phyloP scores from a whole-genome alignment of 2,888 invertebrate genomes.

The Parnassius apollo region DNA sequence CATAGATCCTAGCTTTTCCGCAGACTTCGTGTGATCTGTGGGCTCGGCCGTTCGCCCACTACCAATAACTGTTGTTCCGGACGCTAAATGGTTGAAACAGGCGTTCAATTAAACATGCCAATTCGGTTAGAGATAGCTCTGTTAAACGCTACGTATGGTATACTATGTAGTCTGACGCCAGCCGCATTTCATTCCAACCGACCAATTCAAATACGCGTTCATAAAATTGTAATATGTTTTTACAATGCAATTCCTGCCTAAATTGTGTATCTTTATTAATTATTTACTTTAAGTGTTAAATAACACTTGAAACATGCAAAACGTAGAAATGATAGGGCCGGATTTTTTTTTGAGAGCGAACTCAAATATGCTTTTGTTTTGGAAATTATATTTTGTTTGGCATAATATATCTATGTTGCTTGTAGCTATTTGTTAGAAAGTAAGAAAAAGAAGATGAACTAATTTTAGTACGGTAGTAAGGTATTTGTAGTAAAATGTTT shows the following conservation, averaged over 20 bases:
- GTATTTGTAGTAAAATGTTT: no score
- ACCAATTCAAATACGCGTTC: constrained; percentile 31
- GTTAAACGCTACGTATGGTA: constrained; percentile 50
- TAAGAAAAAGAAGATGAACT: no score
- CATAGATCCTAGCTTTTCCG: constrained; percentile 42
- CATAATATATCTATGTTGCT: no score
- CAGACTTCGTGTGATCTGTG: constrained; percentile 33
- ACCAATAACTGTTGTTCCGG: constrained; percentile 68
- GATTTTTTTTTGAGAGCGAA: no score
- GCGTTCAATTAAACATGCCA: constrained; percentile 72
- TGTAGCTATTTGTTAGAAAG: no score
- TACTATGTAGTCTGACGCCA: constrained; percentile 40
- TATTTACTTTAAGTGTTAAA: neutral
- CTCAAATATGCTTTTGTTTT: no score
- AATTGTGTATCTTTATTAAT: no score
- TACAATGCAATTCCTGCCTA: neutral
- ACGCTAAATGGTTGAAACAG: constrained; percentile 65
- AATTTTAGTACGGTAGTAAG: no score
- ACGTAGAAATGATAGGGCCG: no score
- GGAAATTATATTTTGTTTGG: no score
- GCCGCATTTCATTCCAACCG: constrained; percentile 41
- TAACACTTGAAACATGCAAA: neutral
- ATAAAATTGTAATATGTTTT: constrained; percentile 17
- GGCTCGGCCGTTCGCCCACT: constrained; percentile 41
- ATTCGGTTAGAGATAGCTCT: constrained; percentile 58